These are phyloP conservation scores for Heptranchias perlo DNA, from an alignment of 2,113 vertebrate genomes.

Conservation along the genomic window DNA sequence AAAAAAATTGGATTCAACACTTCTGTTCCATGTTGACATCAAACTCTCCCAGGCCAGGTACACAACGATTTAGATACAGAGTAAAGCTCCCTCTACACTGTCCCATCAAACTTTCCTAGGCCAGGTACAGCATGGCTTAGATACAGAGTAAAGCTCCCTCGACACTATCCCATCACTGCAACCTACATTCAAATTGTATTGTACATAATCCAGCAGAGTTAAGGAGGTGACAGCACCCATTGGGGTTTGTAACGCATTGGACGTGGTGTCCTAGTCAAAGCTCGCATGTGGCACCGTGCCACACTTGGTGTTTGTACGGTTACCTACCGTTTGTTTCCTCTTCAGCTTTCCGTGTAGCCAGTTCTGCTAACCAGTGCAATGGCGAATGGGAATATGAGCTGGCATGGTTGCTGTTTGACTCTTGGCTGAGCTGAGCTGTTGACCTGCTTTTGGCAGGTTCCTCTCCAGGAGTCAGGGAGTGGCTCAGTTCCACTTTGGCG, in stretches of 20 bases:
- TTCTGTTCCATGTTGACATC: too few species aligned
- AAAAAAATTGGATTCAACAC: too few species aligned
- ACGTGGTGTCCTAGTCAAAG: neutral
- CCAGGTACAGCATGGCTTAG: too few species aligned
- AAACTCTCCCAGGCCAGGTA: neutral
- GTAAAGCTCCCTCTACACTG: neutral
- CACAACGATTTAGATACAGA: neutral
- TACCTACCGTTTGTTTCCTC: constrained; percentile 83
- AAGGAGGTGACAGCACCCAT: neutral
- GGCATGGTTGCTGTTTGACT: constrained; percentile 59
- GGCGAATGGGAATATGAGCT: constrained; percentile 74
- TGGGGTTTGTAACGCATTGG: neutral
- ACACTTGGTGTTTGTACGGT: neutral
- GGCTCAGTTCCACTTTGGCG: constrained; percentile 38
- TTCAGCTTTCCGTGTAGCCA: constrained; percentile 90
- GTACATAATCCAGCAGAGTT: too few species aligned
- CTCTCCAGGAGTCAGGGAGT: neutral
- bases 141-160: too few species aligned
- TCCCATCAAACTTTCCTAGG: too few species aligned
- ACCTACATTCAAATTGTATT: too few species aligned
- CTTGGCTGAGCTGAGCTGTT: constrained; percentile 62
- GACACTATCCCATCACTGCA: too few species aligned
- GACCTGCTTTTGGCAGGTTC: constrained; percentile 65
- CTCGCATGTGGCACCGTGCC: neutral
- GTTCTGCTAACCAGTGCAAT: constrained; percentile 87